Evolutionary conservation across 2,888 invertebrate genomes (phyloP), one percentile per base, ranked within the genome.

Genomic region (Nomada ferruginata): DNA sequence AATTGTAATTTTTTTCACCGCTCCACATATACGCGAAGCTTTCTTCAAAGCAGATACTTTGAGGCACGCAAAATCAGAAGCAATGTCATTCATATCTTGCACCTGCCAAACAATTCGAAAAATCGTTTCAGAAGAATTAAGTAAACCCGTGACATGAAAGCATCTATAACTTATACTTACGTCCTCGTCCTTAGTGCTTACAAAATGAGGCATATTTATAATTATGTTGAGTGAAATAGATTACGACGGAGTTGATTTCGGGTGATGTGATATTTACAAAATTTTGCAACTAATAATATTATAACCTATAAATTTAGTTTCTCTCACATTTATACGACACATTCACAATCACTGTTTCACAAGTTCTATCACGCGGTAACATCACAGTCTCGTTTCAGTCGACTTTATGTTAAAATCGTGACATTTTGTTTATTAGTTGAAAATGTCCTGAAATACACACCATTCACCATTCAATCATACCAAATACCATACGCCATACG

Each of bases 31-130:
- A 89, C 94, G 93, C 23, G 94, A 94, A 4, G 95, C 95, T 91
- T 96, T 96, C 53, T 94, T 94, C 36, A 96, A 91, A 7, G 95
- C 95, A 3, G 96, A 95, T 78, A 95, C 93, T 87, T 96, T 95
- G 64, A 96, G 91, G 87, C 94, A 94, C 74, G 94, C 94, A 89
- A 95, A 94, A 60, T 92, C 92, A 20, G 90, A 89, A 20, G 90
- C 84, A n/a, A 93, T 86, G 29, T 92, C 90, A 36, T 89, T 90
- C 87, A 93, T 84, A 15, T 75, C 42, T 15, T 75, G 55, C 15
- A 61, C 44, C 82, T 84, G 36, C 23, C 50, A 78, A 69, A 71
- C n/a, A 52, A 44, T 55, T n/a, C 53, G 9, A 57, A 23, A 50
- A 36, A 10, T 15, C 47, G 42, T 52, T 13, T 26, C 29, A 59